Evolutionary conservation across 2,797 vertebrate species (phyloP).

Genomic region (Vireo griseus): DNA sequence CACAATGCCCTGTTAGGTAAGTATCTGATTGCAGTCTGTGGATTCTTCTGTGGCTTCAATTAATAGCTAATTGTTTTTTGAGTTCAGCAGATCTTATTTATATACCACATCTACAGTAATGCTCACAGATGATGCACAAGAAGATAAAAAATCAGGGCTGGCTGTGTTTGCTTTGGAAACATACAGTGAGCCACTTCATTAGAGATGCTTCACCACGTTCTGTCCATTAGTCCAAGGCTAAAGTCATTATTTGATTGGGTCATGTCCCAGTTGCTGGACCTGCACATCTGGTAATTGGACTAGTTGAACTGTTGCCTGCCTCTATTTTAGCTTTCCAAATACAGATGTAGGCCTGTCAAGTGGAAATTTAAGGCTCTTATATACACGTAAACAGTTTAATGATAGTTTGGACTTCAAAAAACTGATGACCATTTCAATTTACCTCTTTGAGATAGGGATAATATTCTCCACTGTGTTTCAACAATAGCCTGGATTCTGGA

Average conservation of each 20-base stretch:
- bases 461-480: background rate
- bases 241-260: background rate
- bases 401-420: background rate
- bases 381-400: background rate
- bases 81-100: background rate
- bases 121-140: background rate
- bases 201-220: background rate
- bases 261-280: background rate
- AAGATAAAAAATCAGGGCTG: background rate
- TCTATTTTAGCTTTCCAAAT: background rate
- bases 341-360: background rate
- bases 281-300: background rate
- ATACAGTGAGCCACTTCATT: background rate
- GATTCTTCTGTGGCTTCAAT: background rate
- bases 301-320: background rate
- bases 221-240: background rate
- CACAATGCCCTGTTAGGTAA: conserved; percentile 92
- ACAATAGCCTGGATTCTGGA: background rate
- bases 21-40: conserved; percentile 9
- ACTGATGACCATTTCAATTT: background rate
- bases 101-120: background rate
- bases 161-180: background rate
- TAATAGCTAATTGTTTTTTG: background rate
- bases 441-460: background rate
- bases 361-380: background rate